phyloP scores from a whole-genome alignment of 2,797 vertebrate genomes.

The Alectoris magna region DNA sequence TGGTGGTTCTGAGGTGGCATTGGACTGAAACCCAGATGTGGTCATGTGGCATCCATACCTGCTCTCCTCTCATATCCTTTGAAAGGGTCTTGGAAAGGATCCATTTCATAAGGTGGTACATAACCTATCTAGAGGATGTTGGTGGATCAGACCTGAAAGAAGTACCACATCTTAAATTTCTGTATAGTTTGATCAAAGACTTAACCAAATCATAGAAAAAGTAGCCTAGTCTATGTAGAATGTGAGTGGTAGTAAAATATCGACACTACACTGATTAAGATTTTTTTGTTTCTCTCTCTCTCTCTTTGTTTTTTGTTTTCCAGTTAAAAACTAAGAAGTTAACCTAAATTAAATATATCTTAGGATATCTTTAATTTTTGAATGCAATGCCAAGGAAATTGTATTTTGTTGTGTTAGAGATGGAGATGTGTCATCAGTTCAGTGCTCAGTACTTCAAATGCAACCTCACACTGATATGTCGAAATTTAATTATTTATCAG shows the following conservation, averaged over 20 bases:
- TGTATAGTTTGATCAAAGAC: not conserved
- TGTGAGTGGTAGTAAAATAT: not conserved
- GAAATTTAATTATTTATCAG: not conserved
- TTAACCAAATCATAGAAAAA: not conserved
- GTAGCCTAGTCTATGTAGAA: not conserved
- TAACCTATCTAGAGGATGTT: not conserved
- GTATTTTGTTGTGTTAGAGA: not conserved
- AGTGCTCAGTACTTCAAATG: not conserved
- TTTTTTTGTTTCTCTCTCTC: too few relatives aligned
- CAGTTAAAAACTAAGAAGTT: too few relatives aligned
- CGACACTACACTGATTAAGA: accelerated
- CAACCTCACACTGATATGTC: not conserved
- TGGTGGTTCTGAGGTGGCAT: not conserved
- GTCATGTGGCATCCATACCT: not conserved
- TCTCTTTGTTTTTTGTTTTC: too few relatives aligned
- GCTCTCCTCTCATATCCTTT: not conserved
- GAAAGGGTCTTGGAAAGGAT: not conserved
- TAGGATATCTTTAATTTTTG: not conserved
- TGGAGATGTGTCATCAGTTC: not conserved
- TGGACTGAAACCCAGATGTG: not conserved
- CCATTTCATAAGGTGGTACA: not conserved
- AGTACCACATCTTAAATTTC: not conserved
- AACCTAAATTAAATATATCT: too few relatives aligned
- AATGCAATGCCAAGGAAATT: not conserved
- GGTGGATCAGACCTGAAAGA: not conserved